These are phyloP conservation scores for Antitype chi DNA, from an alignment of 2,888 invertebrate species.

Conservation along the genomic window DNA sequence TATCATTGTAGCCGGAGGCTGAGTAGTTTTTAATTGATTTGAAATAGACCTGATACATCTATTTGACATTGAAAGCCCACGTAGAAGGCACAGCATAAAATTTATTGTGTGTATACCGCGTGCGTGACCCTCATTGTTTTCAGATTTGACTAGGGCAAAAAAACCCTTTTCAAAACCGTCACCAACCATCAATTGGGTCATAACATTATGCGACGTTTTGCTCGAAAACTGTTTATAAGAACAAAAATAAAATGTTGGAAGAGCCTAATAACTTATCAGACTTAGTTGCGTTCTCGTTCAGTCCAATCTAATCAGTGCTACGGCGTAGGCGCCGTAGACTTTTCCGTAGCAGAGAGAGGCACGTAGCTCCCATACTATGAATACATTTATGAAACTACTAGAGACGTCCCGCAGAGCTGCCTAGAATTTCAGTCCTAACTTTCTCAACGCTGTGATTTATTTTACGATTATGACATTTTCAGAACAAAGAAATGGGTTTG, in stretches of 20 bases:
- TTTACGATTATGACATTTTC: slow-evolving; percentile 45
- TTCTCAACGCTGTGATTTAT: slow-evolving; percentile 49
- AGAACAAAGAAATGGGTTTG: slow-evolving; percentile 40
- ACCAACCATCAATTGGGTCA: neutral
- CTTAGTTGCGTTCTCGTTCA: slow-evolving; percentile 33
- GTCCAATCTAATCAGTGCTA: slow-evolving; percentile 58
- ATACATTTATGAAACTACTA: slow-evolving; percentile 57
- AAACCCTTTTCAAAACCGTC: neutral
- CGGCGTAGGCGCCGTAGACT: slow-evolving; percentile 55
- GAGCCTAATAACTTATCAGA: slow-evolving; percentile 21
- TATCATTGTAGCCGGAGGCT: neutral
- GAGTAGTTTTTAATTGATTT: slow-evolving; percentile 17
- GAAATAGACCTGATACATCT: neutral
- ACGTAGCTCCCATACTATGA: slow-evolving; percentile 59
- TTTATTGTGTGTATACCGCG: neutral
- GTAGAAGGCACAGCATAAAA: neutral
- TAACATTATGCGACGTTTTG: slow-evolving; percentile 6
- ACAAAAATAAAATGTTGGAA: slow-evolving; percentile 1
- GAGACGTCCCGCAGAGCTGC: slow-evolving; percentile 38
- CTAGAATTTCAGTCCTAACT: slow-evolving; percentile 33
- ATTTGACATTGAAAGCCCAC: neutral
- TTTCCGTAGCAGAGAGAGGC: slow-evolving; percentile 50
- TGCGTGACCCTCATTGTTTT: neutral
- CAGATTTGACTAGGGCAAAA: neutral
- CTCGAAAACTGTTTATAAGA: slow-evolving; percentile 10